Conservation (phyloP, 2,113 vertebrate genomes). For the Neofelis nebulosa region DNA sequence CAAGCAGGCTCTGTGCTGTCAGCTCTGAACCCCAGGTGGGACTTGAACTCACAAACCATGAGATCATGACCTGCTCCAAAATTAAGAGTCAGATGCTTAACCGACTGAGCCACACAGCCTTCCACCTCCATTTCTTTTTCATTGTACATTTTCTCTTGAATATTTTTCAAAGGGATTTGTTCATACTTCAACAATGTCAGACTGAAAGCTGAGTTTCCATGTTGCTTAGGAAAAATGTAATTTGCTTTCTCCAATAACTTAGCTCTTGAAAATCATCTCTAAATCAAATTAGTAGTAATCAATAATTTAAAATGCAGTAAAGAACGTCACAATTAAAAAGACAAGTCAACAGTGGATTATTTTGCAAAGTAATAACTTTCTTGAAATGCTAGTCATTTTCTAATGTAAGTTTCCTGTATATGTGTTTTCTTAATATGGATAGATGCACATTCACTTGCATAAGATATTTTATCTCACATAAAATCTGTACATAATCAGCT, state of each 20-base stretch:
- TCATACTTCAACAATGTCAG: not conserved
- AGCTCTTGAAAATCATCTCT: not conserved
- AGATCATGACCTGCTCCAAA: too few relatives aligned
- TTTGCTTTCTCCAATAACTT: not conserved
- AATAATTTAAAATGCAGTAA: not conserved
- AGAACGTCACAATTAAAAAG: not conserved
- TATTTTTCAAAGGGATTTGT: not conserved
- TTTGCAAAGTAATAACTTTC: not conserved
- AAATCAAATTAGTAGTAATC: not conserved
- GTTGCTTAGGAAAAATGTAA: not conserved
- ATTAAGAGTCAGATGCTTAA: too few relatives aligned
- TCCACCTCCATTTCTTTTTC: not conserved
- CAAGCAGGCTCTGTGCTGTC: too few relatives aligned
- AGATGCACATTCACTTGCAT: not conserved
- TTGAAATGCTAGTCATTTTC: not conserved
- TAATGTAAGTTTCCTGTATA: not conserved
- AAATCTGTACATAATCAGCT: not conserved
- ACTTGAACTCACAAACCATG: too few relatives aligned
- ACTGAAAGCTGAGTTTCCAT: not conserved
- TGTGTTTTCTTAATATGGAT: not conserved
- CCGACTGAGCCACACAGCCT: not conserved
- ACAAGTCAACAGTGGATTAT: not conserved
- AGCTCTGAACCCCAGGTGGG: too few relatives aligned
- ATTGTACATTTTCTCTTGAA: slow-evolving; percentile 18
- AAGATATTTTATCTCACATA: not conserved